A percentile compares a stretch with the other conserved stretches of the same genome.
phyloP scores from a whole-genome alignment of 2,888 invertebrate species.

The Creontiades dilutus region DNA sequence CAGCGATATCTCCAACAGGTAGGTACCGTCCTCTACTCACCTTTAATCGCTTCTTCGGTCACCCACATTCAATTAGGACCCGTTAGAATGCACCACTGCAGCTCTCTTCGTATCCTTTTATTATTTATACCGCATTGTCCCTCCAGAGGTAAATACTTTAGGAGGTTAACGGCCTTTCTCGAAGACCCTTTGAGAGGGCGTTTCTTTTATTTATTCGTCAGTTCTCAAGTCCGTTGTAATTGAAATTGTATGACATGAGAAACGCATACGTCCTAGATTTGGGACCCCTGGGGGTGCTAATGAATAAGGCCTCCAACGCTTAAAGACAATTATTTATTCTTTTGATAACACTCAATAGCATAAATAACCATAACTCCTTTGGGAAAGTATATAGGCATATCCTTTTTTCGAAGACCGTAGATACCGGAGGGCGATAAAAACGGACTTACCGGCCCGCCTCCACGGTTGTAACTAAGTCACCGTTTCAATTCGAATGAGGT shows the following conservation, averaged over 20 bases:
- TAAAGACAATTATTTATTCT: conserved; percentile 61
- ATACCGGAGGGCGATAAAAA: conserved; percentile 61
- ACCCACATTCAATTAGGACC: conserved; percentile 66
- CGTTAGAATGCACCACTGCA: conserved; percentile 44
- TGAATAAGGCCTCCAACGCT: conserved; percentile 65
- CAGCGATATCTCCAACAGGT: background rate
- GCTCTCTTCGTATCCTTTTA: conserved; percentile 37
- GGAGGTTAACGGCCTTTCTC: conserved; percentile 62
- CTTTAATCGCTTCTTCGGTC: conserved; percentile 47
- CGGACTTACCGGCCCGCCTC: conserved; percentile 37
- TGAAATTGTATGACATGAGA: conserved; percentile 68
- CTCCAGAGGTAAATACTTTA: conserved; percentile 64
- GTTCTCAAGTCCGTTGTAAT: conserved; percentile 68
- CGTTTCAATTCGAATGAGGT: conserved; percentile 55
- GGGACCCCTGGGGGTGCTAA: conserved; percentile 66
- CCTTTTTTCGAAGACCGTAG: conserved; percentile 18
- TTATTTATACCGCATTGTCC: conserved; percentile 66
- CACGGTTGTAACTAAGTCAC: background rate
- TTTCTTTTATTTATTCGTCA: conserved; percentile 67
- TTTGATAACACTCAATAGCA: conserved; percentile 66
- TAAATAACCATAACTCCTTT: conserved; percentile 60
- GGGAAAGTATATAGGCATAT: background rate
- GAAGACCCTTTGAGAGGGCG: conserved; percentile 41
- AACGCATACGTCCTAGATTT: conserved; percentile 63
- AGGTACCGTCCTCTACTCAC: conserved; percentile 33